Base-by-base conservation (phyloP, 2,888 invertebrate species). In the Poecilus cupreus region DNA sequence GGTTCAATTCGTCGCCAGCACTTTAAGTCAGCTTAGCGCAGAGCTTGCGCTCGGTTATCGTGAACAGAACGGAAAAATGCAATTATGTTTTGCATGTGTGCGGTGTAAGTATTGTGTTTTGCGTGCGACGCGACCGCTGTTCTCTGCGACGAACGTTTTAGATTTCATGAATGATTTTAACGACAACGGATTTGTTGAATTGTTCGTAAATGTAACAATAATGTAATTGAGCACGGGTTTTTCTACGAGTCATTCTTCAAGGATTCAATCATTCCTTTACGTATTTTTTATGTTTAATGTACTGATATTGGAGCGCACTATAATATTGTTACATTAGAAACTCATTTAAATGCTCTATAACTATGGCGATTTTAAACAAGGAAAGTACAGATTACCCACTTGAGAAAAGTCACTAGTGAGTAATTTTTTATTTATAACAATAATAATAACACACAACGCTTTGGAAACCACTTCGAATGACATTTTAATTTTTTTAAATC, bases 41-140 rank as follows among this genome's bases (percentile, higher is more conserved):
- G 20, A 6, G 20, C 54, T 20, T 20, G 60, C 26, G 20, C 26
- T 60, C 26, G 60, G 60, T 68, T 68, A 68, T 68, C 64, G 64
- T 68, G 64, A 68, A 68, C 51, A 16, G 16, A 68, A 68, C 64
- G 64, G 64, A 68, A 68, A 68, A 68, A 68, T 68, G 64, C 64
- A 68, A 68, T 68, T 68, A 68, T 68, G 37, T 68, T 68, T 68
- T 68, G 64, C 64, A 68, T 68, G 64, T 68, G 64, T 68, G 64
- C 51, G 13, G 13, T 18, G 16, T 51, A 51, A 51, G 51, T 68
- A 68, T 68, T 68, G 64, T 68, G 64, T 68, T 68, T 68, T 37
- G 64, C 64, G 64, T 68, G 64, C 20, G 64, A 32, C 6, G 51
- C 13, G 18, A 18, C 51, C 3, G 18, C 11, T 13, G 51, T 43